Evolutionary conservation across 2,888 invertebrate species (phyloP).

Genomic region (Lumbricus terrestris): DNA sequence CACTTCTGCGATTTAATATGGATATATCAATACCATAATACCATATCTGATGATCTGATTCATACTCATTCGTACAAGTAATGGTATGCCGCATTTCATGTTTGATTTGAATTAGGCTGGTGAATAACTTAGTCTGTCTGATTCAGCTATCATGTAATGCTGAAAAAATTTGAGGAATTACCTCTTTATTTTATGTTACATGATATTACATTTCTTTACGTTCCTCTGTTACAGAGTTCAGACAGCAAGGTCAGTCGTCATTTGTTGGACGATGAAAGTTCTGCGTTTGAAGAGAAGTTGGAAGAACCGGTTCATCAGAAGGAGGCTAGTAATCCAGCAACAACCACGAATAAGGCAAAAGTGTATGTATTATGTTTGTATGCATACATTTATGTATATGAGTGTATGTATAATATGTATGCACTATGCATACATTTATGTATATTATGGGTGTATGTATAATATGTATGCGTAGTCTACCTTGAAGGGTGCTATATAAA

Average conservation of each 20-base stretch:
- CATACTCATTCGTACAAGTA: no score
- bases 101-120: neutral
- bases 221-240: neutral
- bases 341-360: neutral
- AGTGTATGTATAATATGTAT: no score
- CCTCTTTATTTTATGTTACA: neutral
- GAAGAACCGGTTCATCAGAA: neutral
- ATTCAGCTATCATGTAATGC: neutral
- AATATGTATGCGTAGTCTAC: no score
- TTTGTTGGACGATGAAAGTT: neutral
- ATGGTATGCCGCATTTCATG: no score
- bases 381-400: no score
- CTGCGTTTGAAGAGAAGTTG: neutral
- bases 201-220: neutral
- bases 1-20: no score
- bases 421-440: no score
- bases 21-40: no score
- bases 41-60: no score
- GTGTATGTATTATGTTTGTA: neutral
- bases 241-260: neutral
- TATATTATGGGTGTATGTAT: no score
- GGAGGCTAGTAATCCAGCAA: neutral
- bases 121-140: neutral
- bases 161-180: neutral
- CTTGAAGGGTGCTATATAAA: no score